These are phyloP conservation scores for Lasioglossum albipes DNA, from an alignment of 1,140 invertebrate species.

Conservation along the genomic window DNA sequence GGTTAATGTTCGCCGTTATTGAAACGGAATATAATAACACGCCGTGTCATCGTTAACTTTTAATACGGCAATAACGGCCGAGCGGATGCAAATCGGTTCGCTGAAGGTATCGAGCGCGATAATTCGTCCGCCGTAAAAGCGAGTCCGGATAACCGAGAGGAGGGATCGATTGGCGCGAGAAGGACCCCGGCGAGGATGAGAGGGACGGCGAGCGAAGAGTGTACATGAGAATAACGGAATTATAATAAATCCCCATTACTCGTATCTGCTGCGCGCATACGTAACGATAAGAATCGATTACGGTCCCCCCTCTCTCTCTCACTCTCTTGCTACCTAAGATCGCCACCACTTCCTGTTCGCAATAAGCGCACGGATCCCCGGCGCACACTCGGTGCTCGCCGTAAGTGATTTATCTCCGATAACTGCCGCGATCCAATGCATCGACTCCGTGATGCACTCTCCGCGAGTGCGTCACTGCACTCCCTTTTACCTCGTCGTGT, in stretches of 20 bases:
- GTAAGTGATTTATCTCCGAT: conserved; percentile 58
- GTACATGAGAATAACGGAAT: conserved; percentile 11
- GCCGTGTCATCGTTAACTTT: conserved; percentile 33
- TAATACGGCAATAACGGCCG: conserved; percentile 18
- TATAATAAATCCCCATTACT: conserved; percentile 38
- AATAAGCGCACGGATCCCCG: conserved; percentile 37
- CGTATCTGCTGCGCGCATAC: conserved; percentile 13
- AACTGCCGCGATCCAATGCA: conserved; percentile 43
- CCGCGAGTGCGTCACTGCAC: conserved; percentile 18
- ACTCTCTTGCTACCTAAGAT: conserved; percentile 34
- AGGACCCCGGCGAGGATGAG: background rate
- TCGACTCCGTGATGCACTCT: conserved; percentile 1
- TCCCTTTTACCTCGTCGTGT: conserved; percentile 46
- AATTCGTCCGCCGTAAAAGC: background rate
- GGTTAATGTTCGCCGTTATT: conserved; percentile 15
- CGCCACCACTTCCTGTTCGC: conserved; percentile 51
- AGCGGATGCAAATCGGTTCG: conserved; percentile 23
- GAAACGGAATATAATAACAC: conserved; percentile 27
- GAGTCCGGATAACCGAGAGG: background rate
- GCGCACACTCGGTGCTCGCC: conserved; percentile 7
- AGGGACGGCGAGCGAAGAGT: background rate
- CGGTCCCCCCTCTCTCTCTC: conserved; percentile 1
- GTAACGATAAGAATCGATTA: conserved; percentile 59
- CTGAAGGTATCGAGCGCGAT: background rate
- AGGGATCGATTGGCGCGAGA: background rate